These are phyloP conservation scores for Melanostigma gelatinosum DNA, from an alignment of 2,113 vertebrate genomes.

Conservation along the genomic window DNA sequence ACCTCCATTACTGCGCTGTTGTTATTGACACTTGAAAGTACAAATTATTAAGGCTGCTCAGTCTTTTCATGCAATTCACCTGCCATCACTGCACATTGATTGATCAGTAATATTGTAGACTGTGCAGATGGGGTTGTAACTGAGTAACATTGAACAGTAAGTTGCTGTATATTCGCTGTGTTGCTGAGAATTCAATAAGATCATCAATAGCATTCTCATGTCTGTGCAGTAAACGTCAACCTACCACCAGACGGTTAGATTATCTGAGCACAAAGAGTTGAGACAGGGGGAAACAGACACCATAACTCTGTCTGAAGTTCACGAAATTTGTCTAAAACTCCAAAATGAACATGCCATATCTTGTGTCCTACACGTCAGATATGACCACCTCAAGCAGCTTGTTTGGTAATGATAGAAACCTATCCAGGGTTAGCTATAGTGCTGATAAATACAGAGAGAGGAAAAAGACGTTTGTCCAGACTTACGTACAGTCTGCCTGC, in stretches of 20 bases:
- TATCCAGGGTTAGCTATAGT: conserved; percentile 1
- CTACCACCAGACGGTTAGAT: neutral
- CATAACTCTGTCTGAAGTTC: neutral
- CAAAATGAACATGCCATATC: neutral
- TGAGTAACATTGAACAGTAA: neutral
- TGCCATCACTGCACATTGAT: neutral
- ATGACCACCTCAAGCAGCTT: neutral
- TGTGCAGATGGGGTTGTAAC: neutral
- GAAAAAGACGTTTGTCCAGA: conserved; percentile 60
- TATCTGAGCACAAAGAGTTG: conserved; percentile 5
- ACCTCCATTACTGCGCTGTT: neutral
- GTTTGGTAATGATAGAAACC: neutral
- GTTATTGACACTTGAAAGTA: neutral
- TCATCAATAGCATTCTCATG: neutral
- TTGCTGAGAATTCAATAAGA: neutral
- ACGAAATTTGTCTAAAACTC: neutral
- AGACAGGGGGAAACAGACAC: too few species aligned
- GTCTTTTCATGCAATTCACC: neutral
- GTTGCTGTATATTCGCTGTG: neutral
- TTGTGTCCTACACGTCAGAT: too few species aligned
- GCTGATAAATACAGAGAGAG: conserved; percentile 19
- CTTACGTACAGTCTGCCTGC: conserved; percentile 94
- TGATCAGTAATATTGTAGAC: neutral
- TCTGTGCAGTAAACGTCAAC: neutral
- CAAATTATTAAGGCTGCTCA: neutral